Percentiles rank a stretch among this genome's conserved stretches.
phyloP scores from a whole-genome alignment of 1,140 invertebrate genomes.

The Phthorimaea operculella region DNA sequence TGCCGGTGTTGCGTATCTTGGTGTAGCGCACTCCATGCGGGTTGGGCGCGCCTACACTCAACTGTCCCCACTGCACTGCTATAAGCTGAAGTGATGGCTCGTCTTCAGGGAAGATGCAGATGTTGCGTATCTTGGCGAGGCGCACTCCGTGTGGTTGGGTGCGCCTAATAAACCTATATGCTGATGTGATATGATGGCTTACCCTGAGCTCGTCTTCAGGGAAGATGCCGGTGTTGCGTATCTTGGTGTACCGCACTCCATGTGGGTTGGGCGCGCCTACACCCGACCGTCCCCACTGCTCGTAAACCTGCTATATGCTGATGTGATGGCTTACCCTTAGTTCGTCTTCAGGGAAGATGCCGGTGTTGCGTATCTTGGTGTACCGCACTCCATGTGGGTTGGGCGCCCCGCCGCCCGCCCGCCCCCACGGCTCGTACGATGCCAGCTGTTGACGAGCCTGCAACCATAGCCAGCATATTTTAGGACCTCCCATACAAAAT shows the following conservation, averaged over 20 bases:
- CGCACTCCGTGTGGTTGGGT: conserved; percentile 44
- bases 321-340: conserved; percentile 50
- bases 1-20: conserved; percentile 39
- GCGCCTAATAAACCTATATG: too few relatives aligned
- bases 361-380: conserved; percentile 35
- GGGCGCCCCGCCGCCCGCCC: conserved; percentile 55
- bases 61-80: conserved; percentile 55
- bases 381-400: conserved; percentile 43
- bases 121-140: conserved; percentile 38
- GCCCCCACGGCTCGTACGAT: conserved; percentile 55
- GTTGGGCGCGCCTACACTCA: conserved; percentile 60
- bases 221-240: conserved; percentile 44
- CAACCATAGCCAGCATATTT: background rate
- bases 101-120: conserved; percentile 53
- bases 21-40: conserved; percentile 36
- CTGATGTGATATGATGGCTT: too few relatives aligned
- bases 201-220: conserved; percentile 58
- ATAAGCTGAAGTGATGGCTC: too few relatives aligned
- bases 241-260: conserved; percentile 39
- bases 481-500: too few relatives aligned
- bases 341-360: conserved; percentile 58
- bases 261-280: conserved; percentile 52
- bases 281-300: conserved; percentile 56
- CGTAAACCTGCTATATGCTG: too few relatives aligned
- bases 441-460: conserved; percentile 48